Evolutionary conservation across 2,888 invertebrate genomes (phyloP).

Genomic region (Gortyna flavago): DNA sequence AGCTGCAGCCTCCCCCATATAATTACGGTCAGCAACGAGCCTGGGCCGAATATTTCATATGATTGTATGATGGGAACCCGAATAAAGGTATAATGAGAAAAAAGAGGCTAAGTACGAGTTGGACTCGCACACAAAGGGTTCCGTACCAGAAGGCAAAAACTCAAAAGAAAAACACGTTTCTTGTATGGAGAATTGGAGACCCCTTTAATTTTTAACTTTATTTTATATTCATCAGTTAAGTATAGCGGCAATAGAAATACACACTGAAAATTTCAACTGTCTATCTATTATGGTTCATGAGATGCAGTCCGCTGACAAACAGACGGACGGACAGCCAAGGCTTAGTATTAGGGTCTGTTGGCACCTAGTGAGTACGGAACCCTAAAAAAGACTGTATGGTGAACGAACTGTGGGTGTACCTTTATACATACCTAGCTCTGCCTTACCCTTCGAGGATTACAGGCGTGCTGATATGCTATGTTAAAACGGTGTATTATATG

Average conservation of each 20-base stretch:
- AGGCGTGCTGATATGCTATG: not conserved
- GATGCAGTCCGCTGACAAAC: not conserved
- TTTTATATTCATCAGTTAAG: not conserved
- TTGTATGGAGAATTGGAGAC: not conserved
- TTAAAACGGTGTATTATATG: not conserved
- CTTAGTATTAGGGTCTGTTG: too few species aligned
- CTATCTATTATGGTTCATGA: not conserved
- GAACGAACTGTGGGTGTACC: not conserved
- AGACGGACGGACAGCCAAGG: too few species aligned
- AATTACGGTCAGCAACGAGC: conserved; percentile 71
- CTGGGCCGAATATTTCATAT: conserved; percentile 68
- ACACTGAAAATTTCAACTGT: not conserved
- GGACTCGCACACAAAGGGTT: not conserved
- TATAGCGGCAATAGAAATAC: not conserved
- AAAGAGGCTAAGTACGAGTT: not conserved
- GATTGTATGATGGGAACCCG: conserved; percentile 68
- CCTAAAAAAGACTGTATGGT: not conserved
- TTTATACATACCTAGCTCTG: not conserved
- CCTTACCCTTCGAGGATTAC: too few species aligned
- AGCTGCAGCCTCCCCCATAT: conserved; percentile 67
- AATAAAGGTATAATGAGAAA: conserved; percentile 19
- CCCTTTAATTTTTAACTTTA: not conserved
- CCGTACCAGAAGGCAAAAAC: not conserved
- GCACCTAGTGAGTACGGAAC: too few species aligned
- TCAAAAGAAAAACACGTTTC: not conserved